A percentile compares a stretch with the other conserved stretches of the same genome.
Conservation (phyloP, 2,888 invertebrate species). For the Thymelicus lineola region DNA sequence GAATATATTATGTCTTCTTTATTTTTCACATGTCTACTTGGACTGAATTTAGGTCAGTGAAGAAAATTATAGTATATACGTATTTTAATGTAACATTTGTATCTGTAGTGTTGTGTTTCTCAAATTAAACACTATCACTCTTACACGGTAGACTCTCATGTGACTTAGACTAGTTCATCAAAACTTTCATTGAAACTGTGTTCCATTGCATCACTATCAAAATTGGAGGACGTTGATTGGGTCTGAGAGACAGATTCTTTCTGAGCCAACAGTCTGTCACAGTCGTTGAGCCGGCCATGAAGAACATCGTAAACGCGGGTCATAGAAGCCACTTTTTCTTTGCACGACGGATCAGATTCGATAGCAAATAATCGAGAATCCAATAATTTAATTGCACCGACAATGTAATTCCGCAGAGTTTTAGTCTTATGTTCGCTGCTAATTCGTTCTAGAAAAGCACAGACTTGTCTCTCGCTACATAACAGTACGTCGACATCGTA, state of each 20-base stretch:
- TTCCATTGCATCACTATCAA: slow-evolving; percentile 71
- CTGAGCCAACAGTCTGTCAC: slow-evolving; percentile 72
- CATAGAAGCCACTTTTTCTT: slow-evolving; percentile 81
- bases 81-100: no score
- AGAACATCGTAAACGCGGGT: slow-evolving; percentile 77
- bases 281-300: slow-evolving; percentile 75
- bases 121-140: neutral
- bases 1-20: no score
- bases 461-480: slow-evolving; percentile 79
- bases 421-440: slow-evolving; percentile 79
- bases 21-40: no score
- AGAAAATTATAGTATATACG: no score
- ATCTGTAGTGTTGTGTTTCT: no score
- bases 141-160: neutral
- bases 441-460: slow-evolving; percentile 77
- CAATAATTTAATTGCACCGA: slow-evolving; percentile 78
- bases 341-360: slow-evolving; percentile 79
- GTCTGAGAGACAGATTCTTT: slow-evolving; percentile 61
- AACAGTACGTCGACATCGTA: slow-evolving; percentile 80
- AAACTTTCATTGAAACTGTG: slow-evolving; percentile 72
- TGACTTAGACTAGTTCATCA: slow-evolving; percentile 65
- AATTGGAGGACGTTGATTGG: slow-evolving; percentile 53
- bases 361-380: slow-evolving; percentile 81
- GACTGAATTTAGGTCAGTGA: no score
- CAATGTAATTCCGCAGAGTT: slow-evolving; percentile 79